phyloP scores from a whole-genome alignment of 2,888 invertebrate species.

The Tridacna crocea region DNA sequence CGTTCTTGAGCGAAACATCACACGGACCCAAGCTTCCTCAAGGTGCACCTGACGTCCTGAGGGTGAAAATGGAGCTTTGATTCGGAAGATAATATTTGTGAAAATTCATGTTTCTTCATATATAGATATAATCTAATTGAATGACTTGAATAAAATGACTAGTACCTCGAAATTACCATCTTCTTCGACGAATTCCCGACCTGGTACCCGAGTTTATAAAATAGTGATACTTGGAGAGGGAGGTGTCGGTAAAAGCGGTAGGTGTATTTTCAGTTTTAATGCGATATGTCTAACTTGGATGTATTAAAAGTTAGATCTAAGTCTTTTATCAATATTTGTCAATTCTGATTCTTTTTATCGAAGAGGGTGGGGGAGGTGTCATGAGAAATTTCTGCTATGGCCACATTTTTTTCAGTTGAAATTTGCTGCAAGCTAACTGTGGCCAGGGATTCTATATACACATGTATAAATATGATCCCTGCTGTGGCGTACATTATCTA shows the following conservation, averaged over 20 bases:
- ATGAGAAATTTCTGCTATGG: background rate
- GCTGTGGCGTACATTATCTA: too few relatives aligned
- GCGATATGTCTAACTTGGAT: background rate
- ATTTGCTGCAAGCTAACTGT: too few relatives aligned
- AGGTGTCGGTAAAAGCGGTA: constrained; percentile 95
- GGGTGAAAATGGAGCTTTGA: too few relatives aligned
- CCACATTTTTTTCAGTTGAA: background rate
- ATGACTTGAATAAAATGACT: background rate
- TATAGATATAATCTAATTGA: background rate
- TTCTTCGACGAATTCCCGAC: background rate
- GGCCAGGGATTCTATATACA: too few relatives aligned
- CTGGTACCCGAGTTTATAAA: constrained; percentile 87
- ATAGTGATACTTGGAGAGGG: constrained; percentile 96
- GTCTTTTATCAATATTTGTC: background rate
- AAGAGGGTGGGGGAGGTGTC: background rate
- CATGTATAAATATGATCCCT: too few relatives aligned
- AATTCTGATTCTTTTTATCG: too few relatives aligned
- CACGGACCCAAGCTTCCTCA: background rate
- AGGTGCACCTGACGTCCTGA: too few relatives aligned
- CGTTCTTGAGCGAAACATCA: background rate
- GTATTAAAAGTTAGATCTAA: background rate
- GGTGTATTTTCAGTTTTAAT: constrained; percentile 52
- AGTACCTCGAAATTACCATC: constrained; percentile 8
- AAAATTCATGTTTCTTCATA: too few relatives aligned
- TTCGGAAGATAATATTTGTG: too few relatives aligned